Evolutionary conservation across 1,140 invertebrate species (phyloP), one percentile per base, ranked within the genome.

Genomic region (Aphidius ervi): DNA sequence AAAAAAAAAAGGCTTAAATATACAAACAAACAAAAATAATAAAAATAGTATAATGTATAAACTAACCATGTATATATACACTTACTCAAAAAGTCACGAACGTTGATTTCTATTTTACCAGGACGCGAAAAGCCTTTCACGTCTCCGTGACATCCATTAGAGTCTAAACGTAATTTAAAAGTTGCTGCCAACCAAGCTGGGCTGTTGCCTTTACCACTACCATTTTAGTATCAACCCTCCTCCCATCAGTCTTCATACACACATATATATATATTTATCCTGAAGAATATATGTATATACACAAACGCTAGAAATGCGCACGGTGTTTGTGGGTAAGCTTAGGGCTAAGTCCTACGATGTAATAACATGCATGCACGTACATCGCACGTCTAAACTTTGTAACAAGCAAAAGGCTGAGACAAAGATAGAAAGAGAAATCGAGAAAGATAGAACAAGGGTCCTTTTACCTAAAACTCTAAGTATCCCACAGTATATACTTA

Each of bases 301-400:
- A 42, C 55, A 65, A 65, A 59, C 46, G 61, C 49, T 23, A 16
- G 63, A 53, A 53, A 61, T 56, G 60, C 46, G 16, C 52, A 48
- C 48, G 64, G 53, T 68, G 68, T 70, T 70, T 68, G 64, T 64
- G 65, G 65, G 50, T 48, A 50, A 66, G 65, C 65, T 71, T 64
- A 68, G 48, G 65, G 65, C 65, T 66, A 70, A 65, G 67, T 40
- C 69, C 50, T 61, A 48, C 65, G 48, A 64, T 63, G 70, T 70
- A 70, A 72, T 72, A 72, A 70, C 65, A 66, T 64, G 65, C 65
- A 67, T 65, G 65, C 63, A 70, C 66, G 64, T 68, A 63, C 54
- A 31, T 31, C 23, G 46, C 56, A 40, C 52, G 50, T 47, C 52
- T 48, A 65, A 72, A 71, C 57, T 72, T 71, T 64, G 67, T 66